Evolutionary conservation across 2,888 invertebrate genomes (phyloP), one percentile per base, ranked within the genome.

Genomic region (Drosophila nr. medialis): DNA sequence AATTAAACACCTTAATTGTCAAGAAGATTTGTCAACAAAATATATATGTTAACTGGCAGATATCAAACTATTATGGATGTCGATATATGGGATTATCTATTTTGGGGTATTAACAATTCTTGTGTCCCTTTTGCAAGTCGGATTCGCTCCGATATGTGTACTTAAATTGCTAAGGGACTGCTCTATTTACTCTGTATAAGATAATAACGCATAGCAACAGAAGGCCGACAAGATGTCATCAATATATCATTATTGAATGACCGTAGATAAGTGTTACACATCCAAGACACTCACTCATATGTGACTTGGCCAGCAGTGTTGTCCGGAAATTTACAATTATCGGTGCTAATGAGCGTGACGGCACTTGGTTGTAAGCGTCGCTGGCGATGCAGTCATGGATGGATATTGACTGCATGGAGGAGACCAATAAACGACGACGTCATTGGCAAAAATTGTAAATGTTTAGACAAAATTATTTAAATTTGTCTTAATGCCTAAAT

Each of bases 381-480:
- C n/a, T 45, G 60, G 32, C 60, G 61, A 61, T 83, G 86, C 83
- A 80, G 65, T 60, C 76, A 80, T 53, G 50, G 40, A 78, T 80
- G 63, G 40, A 60, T 71, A 71, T 78, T 85, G 85, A 62, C 75
- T 59, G 61, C 71, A 78, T 82, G 67, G 53, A 66, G 53, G 48
- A 51, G 74, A 74, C 74, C 80, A 63, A 59, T 70, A 65, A 68
- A 82, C 59, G 77, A 67, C 90, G 88, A 84, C 82, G 90, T 89
- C 90, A 81, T 85, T 84, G 73, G 88, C 85, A 8, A 72, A 84
- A 83, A 78, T 24, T 84, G 79, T 84, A 89, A 89, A 89, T 84
- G 84, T 84, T 84, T 89, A 89, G 85, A 84, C 82, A 89, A 81
- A 78, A 85, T 66, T 76, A 80, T 80, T 77, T 76, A 48, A 77